A percentile compares a stretch with the other conserved stretches of the same genome.
These are phyloP conservation scores for Lethrus apterus DNA, from an alignment of 1,140 invertebrate species.

Conservation along the genomic window DNA sequence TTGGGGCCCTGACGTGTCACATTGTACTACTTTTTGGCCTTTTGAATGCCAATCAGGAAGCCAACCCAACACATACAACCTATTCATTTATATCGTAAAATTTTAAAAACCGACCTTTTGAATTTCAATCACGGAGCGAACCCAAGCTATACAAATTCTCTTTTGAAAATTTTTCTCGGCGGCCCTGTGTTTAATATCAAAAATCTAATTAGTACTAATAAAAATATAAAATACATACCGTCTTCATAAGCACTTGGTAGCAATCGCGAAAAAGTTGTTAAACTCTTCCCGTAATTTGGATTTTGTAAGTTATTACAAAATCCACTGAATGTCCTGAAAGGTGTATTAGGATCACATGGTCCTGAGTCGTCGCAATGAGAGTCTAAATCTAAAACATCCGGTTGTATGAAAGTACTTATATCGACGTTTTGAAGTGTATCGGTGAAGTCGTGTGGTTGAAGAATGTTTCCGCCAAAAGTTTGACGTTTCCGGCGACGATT, in stretches of 20 bases:
- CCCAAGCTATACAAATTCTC: no score
- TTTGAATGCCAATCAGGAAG: no score
- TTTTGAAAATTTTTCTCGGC: no score
- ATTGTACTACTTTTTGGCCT: no score
- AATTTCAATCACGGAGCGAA: no score
- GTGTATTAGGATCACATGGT: conserved; percentile 70
- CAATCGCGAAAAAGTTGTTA: conserved; percentile 80
- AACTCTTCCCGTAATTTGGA: conserved; percentile 74
- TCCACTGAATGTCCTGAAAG: conserved; percentile 76
- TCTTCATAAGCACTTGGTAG: conserved; percentile 85
- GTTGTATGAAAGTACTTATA: conserved; percentile 48
- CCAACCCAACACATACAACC: no score
- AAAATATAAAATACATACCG: conserved; percentile 44
- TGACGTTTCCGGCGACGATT: conserved; percentile 59
- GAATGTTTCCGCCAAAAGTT: conserved; percentile 59
- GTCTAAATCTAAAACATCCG: conserved; percentile 40
- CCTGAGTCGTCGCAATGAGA: conserved; percentile 57
- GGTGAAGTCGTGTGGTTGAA: conserved; percentile 57
- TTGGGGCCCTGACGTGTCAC: no score
- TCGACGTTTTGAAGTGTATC: conserved; percentile 70
- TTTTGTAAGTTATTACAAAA: conserved; percentile 88
- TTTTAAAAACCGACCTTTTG: no score
- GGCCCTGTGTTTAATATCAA: no score
- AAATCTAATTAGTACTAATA: conserved; percentile 20
- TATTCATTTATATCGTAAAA: no score